Percentiles rank a stretch among this genome's conserved stretches.
Evolutionary conservation across 1,140 invertebrate species (phyloP).

Genomic region (Dryas iulia): DNA sequence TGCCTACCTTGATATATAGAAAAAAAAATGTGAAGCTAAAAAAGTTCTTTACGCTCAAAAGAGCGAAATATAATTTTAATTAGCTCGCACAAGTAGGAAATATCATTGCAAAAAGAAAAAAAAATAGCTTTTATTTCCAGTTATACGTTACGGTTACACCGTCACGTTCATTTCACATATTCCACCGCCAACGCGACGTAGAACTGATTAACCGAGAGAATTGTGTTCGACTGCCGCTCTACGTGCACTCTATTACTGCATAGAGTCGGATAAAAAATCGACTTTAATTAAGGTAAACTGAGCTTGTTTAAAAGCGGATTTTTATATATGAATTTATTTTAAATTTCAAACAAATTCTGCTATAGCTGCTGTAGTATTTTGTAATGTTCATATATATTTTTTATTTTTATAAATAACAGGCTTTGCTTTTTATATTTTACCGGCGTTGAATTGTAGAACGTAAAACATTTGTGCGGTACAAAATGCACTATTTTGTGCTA

Average conservation of each 20-base stretch:
- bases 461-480: not conserved
- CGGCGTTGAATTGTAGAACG: not conserved
- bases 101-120: not conserved
- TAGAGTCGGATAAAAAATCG: not conserved
- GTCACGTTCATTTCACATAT: constrained; percentile 7
- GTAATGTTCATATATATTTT: not conserved
- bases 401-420: not conserved
- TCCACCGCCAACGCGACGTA: not conserved
- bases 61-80: no score
- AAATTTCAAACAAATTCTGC: not conserved
- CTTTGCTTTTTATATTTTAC: not conserved
- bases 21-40: no score
- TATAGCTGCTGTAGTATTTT: not conserved
- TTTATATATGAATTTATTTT: constrained; percentile 1
- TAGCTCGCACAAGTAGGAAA: not conserved
- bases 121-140: not conserved
- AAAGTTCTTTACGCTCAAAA: no score
- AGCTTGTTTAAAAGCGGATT: not conserved
- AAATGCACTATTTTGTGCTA: not conserved
- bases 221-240: constrained; percentile 1
- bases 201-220: constrained; percentile 11
- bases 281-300: constrained; percentile 6
- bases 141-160: not conserved
- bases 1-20: no score
- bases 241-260: constrained; percentile 3